phyloP scores from a whole-genome alignment of 2,113 vertebrate genomes.

The Chloropsis cyanopogon region DNA sequence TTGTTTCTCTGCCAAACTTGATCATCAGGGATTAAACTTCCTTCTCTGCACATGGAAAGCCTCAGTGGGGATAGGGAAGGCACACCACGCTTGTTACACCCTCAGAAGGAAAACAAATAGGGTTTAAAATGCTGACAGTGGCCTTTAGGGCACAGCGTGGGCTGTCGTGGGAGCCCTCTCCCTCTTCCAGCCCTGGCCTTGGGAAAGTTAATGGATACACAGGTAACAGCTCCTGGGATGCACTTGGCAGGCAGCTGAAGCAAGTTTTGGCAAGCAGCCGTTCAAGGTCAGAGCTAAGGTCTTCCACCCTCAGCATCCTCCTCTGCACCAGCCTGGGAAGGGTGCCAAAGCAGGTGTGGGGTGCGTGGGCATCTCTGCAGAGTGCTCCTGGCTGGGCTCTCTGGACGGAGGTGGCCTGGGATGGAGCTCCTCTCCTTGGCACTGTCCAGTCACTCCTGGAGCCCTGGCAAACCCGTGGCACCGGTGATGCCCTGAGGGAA shows the following conservation, averaged over 20 bases:
- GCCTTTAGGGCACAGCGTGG: background rate
- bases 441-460: accelerated
- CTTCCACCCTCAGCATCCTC: accelerated
- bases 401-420: accelerated
- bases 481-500: accelerated
- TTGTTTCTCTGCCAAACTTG: background rate
- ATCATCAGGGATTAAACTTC: background rate
- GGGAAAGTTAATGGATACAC: background rate
- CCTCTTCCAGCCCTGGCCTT: background rate
- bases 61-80: background rate
- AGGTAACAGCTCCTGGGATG: background rate
- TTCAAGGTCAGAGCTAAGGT: background rate
- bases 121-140: background rate
- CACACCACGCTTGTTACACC: accelerated
- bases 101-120: background rate
- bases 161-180: background rate
- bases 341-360: background rate
- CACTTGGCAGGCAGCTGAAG: background rate
- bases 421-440: background rate
- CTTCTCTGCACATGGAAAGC: accelerated
- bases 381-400: accelerated
- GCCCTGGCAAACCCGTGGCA: background rate
- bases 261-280: background rate
- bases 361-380: background rate
- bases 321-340: background rate